Evolutionary conservation across 2,113 vertebrate genomes (phyloP).

Genomic region (Dunckerocampus dactyliophorus): DNA sequence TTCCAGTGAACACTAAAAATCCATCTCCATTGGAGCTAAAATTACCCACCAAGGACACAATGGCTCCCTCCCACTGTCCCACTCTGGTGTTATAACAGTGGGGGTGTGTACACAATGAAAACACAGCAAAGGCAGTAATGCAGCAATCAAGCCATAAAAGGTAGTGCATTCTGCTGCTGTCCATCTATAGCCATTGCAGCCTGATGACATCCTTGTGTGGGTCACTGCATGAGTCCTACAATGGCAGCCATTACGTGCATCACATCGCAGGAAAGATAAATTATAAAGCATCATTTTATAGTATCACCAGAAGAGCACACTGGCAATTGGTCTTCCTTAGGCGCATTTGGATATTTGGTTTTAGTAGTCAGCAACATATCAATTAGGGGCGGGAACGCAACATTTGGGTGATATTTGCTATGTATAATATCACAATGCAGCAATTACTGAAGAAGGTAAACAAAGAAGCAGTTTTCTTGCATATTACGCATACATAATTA

Average conservation of each 20-base stretch:
- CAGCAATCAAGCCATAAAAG: constrained; percentile 60
- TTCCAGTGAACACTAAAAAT: constrained; percentile 39
- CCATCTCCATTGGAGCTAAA: constrained; percentile 51
- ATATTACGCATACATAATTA: too few species aligned
- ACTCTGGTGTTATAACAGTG: constrained; percentile 50
- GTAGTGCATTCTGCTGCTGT: constrained; percentile 47
- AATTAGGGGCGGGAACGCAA: not conserved
- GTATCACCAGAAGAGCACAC: not conserved
- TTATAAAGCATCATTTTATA: not conserved
- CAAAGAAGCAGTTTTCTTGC: too few species aligned
- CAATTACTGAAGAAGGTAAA: too few species aligned
- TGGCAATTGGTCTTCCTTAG: not conserved
- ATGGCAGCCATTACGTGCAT: constrained; percentile 32
- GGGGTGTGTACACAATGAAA: constrained; percentile 47
- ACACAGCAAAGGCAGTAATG: constrained; percentile 39
- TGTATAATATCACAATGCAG: too few species aligned
- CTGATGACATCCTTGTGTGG: constrained; percentile 31
- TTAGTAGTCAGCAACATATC: too few species aligned
- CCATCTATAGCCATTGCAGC: constrained; percentile 42
- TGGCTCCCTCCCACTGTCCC: constrained; percentile 46
- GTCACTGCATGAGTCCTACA: constrained; percentile 26
- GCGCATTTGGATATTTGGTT: not conserved
- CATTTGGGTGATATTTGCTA: not conserved
- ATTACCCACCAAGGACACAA: constrained; percentile 64
- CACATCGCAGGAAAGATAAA: not conserved